A percentile compares a stretch with the other conserved stretches of the same genome.
These are phyloP conservation scores for Hipparchia sbordonii DNA, from an alignment of 2,888 invertebrate genomes.

Conservation along the genomic window DNA sequence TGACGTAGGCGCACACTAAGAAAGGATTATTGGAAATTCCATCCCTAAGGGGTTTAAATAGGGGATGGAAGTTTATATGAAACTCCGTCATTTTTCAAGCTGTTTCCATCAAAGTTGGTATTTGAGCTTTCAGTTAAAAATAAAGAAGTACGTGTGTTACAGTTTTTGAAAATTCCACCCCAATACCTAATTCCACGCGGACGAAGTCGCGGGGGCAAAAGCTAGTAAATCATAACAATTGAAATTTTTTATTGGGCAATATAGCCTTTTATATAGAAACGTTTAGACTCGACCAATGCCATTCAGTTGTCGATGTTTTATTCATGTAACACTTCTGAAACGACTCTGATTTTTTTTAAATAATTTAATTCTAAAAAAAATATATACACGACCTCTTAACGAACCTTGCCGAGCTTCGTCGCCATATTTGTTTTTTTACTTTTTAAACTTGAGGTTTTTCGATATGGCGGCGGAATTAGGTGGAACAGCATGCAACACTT, in stretches of 20 bases:
- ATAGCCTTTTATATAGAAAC: constrained; percentile 25
- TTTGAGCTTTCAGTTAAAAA: too few relatives aligned
- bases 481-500: constrained; percentile 58
- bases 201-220: too few relatives aligned
- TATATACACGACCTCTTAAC: constrained; percentile 48
- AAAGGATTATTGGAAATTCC: too few relatives aligned
- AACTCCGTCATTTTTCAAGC: too few relatives aligned
- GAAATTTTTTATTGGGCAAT: background rate
- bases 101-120: too few relatives aligned
- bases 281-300: constrained; percentile 45
- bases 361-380: constrained; percentile 42
- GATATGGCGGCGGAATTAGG: constrained; percentile 48
- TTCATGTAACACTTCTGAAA: constrained; percentile 64
- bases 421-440: constrained; percentile 32
- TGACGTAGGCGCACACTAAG: too few relatives aligned
- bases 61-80: too few relatives aligned
- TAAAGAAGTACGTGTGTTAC: too few relatives aligned
- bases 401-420: constrained; percentile 44
- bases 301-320: constrained; percentile 64
- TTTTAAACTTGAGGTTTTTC: constrained; percentile 7
- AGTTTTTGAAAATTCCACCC: too few relatives aligned
- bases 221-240: too few relatives aligned
- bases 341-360: constrained; percentile 46
- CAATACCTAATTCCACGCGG: too few relatives aligned
- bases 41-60: too few relatives aligned